These are phyloP conservation scores for Brotula barbata DNA, from an alignment of 2,797 vertebrate species.

Conservation along the genomic window DNA sequence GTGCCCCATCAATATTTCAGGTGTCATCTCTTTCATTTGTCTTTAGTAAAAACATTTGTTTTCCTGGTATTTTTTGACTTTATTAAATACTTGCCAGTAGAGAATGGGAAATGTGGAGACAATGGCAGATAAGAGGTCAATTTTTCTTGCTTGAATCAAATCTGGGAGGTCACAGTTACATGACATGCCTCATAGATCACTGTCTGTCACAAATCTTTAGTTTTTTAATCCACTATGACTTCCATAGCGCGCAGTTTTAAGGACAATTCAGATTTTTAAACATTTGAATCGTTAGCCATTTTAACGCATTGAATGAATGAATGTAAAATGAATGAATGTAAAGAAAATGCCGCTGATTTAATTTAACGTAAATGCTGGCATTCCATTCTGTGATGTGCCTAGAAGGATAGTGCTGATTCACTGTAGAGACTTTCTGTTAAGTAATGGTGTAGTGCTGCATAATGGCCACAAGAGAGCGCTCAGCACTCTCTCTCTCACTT, in stretches of 20 bases:
- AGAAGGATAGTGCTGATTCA: conserved; percentile 75
- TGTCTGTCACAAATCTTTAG: conserved; percentile 12
- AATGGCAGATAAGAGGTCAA: neutral
- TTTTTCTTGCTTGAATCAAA: conserved; percentile 8
- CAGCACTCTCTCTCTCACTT: conserved; percentile 37
- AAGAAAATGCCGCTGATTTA: conserved; percentile 30
- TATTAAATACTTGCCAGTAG: conserved; percentile 7
- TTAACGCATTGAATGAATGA: no score
- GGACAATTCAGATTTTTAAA: conserved; percentile 5
- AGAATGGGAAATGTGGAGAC: neutral
- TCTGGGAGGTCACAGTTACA: neutral
- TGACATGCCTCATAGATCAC: neutral
- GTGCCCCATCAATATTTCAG: conserved; percentile 73
- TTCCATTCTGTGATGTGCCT: conserved; percentile 32
- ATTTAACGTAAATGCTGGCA: conserved; percentile 28
- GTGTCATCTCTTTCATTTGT: conserved; percentile 48
- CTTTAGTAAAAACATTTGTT: conserved; percentile 3
- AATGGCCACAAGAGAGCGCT: conserved; percentile 77
- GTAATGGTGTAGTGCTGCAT: conserved; percentile 61
- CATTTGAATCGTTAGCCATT: neutral
- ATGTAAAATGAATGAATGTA: conserved; percentile 21
- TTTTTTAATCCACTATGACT: conserved; percentile 18
- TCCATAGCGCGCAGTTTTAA: conserved; percentile 7
- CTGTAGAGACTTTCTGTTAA: conserved; percentile 54
- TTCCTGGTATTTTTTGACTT: conserved; percentile 7